Evolutionary conservation across 1,140 invertebrate species (phyloP).

Genomic region (Centruroides sculpturatus): DNA sequence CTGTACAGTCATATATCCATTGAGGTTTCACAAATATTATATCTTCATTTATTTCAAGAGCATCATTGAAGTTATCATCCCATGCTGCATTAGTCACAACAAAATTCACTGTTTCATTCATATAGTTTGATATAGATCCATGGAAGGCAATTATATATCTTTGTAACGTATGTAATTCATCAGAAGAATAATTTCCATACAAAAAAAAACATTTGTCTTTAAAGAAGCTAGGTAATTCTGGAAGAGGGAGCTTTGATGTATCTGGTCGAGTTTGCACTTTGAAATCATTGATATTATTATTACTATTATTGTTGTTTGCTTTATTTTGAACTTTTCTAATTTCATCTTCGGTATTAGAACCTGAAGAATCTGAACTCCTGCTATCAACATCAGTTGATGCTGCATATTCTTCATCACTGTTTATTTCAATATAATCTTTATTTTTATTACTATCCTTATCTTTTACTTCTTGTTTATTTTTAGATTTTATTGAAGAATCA

Average conservation of each 20-base stretch:
- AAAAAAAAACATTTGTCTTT: slow-evolving; percentile 7
- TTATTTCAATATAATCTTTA: slow-evolving; percentile 14
- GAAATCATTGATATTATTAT: slow-evolving; percentile 14
- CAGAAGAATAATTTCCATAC: slow-evolving; percentile 4
- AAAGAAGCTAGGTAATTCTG: slow-evolving; percentile 13
- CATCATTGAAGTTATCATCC: slow-evolving; percentile 33
- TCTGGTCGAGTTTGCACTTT: background rate
- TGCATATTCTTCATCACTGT: slow-evolving; percentile 14
- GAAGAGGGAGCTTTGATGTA: slow-evolving; percentile 3
- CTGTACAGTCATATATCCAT: slow-evolving; percentile 30
- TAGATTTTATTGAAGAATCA: background rate
- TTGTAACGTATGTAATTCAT: slow-evolving; percentile 6
- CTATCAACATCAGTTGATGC: slow-evolving; percentile 17
- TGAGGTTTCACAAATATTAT: slow-evolving; percentile 30
- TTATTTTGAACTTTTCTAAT: slow-evolving; percentile 8
- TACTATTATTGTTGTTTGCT: background rate
- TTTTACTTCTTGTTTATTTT: no score
- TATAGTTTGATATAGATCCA: slow-evolving; percentile 28
- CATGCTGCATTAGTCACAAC: slow-evolving; percentile 27
- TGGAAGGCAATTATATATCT: slow-evolving; percentile 17
- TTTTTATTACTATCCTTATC: background rate
- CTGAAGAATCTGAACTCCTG: background rate
- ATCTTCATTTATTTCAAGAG: slow-evolving; percentile 26
- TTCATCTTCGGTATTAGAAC: slow-evolving; percentile 9
- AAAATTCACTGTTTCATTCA: slow-evolving; percentile 27